Base-by-base conservation (phyloP, 2,797 vertebrate genomes). In the Fratercula arctica region DNA sequence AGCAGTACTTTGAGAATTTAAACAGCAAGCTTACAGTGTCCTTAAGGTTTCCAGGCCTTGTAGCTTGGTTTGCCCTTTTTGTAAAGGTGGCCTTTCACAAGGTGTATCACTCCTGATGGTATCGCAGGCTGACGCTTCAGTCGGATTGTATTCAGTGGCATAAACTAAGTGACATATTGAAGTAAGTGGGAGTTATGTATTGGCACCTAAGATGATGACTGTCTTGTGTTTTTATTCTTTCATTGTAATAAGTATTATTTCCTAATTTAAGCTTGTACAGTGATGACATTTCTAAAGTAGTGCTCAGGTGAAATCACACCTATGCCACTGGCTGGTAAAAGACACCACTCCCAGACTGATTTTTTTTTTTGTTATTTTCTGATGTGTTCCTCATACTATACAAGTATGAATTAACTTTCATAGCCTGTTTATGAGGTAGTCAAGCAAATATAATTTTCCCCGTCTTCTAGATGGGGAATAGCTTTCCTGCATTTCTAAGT, bases 371-470 rank as follows among this genome's bases (percentile, higher is more conserved):
- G 13, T 21, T 13, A 25, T 46, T 56, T 28, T 26, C 56, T 68
- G 53, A 50, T 41, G 16, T 28, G 19, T 43, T 79, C 80, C 48
- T 74, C 54, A 31, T 56, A 4, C 69, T 54, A 6, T 24, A 35
- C 35, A 24, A 51, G 41, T 9, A 80, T 68, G 85, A 92, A 85
- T 91, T 90, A 70, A 31, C 81, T 87, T 80, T 64, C 81, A 87
- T 7, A 53, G 60, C 75, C 84, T 82, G 89, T 87, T 94, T 67
- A 91, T 82, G n/a, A 85, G 78, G 51, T 79, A 96, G 51, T 85
- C 60, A 80, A 92, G 89, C 56, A 95, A 85, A 79, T 80, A 74
- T 21, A 37, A 85, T 89, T 90, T 85, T 59, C 23, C 33, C 31
- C 31, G 10, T 92, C 87, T 92, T 56, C 21, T 11, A 63, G 67